Evolutionary conservation across 2,113 vertebrate genomes (phyloP), one percentile per base, ranked within the genome.

Genomic region (Podarcis raffonei): DNA sequence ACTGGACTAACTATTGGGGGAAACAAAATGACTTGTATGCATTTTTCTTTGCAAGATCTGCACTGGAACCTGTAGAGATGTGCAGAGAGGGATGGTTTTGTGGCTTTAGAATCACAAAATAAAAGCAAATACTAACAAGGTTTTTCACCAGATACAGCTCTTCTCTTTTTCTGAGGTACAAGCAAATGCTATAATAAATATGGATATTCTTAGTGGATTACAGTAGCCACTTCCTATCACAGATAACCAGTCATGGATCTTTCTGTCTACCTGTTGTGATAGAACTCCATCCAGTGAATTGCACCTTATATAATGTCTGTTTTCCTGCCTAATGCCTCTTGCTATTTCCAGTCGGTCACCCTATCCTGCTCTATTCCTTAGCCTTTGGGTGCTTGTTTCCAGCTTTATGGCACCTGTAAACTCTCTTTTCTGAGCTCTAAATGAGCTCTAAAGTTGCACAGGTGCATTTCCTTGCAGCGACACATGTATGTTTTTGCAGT

Each of bases 1-100:
- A 78, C 37, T 91, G 0, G 0, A 90, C n/a, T 65, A 89, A 89
- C 5, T 23, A 65, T 30, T 81, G 30, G 75, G 83, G 66, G 90
- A 84, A 57, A 77, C 78, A 87, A 68, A 42, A 48, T 16, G 3
- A 23, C 3, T 30, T 30, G 3, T 23, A 18, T 42, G 18, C 74
- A 76, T 76, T 76, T 76, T 37, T 16, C 25, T 57, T 42, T 48
- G 8, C 23, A 79, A 57, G 77, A 57, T n/a, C 25, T 78, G 23
- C 5, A 27, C 76, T 9, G 71, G 18, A 37, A 74, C 32, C 74
- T 39, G 39, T 25, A 76, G 74, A 23, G 22, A 76, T 25, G 74
- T 18, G 18, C 32, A 37, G 37, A 37, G 74, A 6, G 37, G 16
- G 20, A 22, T 37, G 11, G 35, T 39, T 75, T 75, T 6, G 30